Evolutionary conservation across 2,797 vertebrate species (phyloP), one percentile per base, ranked within the genome.

Genomic region (Acanthurus leucopareius): DNA sequence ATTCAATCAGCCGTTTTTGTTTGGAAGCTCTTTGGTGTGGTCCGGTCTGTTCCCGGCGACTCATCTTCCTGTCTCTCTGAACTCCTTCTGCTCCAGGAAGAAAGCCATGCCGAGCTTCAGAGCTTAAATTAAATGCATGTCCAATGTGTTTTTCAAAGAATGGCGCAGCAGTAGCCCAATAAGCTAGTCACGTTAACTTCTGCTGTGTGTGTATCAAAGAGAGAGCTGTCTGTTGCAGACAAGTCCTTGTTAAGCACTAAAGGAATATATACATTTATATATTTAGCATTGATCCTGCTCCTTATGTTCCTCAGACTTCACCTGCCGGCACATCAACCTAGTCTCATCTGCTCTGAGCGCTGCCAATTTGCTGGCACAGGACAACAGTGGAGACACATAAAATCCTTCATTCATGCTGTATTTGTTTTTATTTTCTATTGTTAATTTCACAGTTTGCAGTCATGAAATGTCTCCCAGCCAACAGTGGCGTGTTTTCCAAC

Each of bases 101-200:
- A 89, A 80, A 86, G 77, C 62, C 38, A 48, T 25, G 64, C 71
- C 3, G 6, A 82, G 75, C 82, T 85, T 79, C 88, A 74, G 74
- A 87, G 85, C 77, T 71, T 80, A 85, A 88, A 92, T 90, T 81
- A 90, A 91, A 91, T 86, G 76, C 81, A 86, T 89, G 88, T 89
- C 85, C 88, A 89, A 85, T 89, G 77, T 92, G 69, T 86, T 83
- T 88, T 86, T 86, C 79, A 91, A 89, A 92, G 89, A 88, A 89
- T 84, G 61, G 68, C 70, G 0, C 85, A 87, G 83, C 77, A 79
- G 75, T 44, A 75, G 65, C 75, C 75, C 69, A 86, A 87, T 74
- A 86, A 85, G 77, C 75, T 82, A 66, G 89, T 92, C 53, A 79
- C 75, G 90, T 94, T 91, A 92, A 90, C 86, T 90, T 88, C 65